Evolutionary conservation across 2,113 vertebrate genomes (phyloP), one percentile per base, ranked within the genome.

Genomic region (Ochotona curzoniae): DNA sequence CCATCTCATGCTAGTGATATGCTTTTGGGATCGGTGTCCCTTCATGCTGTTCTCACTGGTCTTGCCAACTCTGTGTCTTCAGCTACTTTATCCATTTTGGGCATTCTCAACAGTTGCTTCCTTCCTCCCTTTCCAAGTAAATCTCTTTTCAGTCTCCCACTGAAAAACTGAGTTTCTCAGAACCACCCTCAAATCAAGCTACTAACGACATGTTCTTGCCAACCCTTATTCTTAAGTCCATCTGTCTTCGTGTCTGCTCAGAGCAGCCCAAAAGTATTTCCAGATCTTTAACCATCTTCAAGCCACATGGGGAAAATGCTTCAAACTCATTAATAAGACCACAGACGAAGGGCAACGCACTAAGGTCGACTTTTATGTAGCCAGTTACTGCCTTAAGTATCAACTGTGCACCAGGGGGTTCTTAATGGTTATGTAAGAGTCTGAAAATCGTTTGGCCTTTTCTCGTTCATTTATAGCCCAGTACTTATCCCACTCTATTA

Each of bases 241-340:
- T 91, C 78, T 96, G 69, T 95, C 82, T 93, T 83, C 64, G 85
- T 76, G 44, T 84, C 88, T 83, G 67, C 89, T 93, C 74, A 87
- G 35, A 82, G 61, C 69, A 94, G 30, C 61, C 89, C 71, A 66
- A 67, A 93, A 94, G 54, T 83, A 54, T 93, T 93, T 95, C 93
- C 87, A 89, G 47, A 78, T 91, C 89, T 93, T 94, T 91, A 75
- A 88, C 32, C 61, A 18, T 90, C 87, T 91, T 93, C 83, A 63
- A 91, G 32, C 64, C 84, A 89, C 89, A 57, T 69, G 81, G 66
- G 66, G 74, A n/a, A 80, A 91, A 87, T 73, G 84, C 54, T 85
- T 95, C 82, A 87, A 94, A 91, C 91, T 89, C n/a, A 60, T 96
- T 96, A 95, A 92, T 87, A 93, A 93, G 84, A 87, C 87, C 51